Percentiles rank a stretch among this genome's conserved stretches.
These are phyloP conservation scores for Latrodectus geometricus DNA, from an alignment of 1,140 invertebrate species.

Conservation along the genomic window DNA sequence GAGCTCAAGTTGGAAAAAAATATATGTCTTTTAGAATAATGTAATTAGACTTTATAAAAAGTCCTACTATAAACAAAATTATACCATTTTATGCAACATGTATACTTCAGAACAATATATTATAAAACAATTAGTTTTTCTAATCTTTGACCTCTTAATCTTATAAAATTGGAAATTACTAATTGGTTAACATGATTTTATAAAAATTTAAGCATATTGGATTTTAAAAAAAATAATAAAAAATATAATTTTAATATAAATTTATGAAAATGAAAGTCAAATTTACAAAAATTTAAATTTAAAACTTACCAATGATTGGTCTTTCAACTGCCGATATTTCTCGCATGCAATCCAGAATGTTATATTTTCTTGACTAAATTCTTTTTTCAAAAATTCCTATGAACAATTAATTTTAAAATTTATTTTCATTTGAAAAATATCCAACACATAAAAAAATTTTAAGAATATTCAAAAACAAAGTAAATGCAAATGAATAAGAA, in stretches of 20 bases:
- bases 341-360: conserved; percentile 96
- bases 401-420: background rate
- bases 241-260: too few species aligned
- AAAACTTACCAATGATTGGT: conserved; percentile 66
- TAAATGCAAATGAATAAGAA: background rate
- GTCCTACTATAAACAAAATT: too few species aligned
- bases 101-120: too few species aligned
- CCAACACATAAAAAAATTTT: conserved; percentile 50
- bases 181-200: background rate
- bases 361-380: conserved; percentile 97
- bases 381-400: conserved; percentile 93
- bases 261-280: too few species aligned
- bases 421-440: conserved; percentile 64
- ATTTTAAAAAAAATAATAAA: background rate
- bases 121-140: too few species aligned
- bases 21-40: too few species aligned
- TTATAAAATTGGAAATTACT: background rate
- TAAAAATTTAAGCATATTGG: background rate
- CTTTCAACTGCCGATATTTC: conserved; percentile 76
- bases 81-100: too few species aligned
- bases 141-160: too few species aligned
- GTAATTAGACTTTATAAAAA: too few species aligned
- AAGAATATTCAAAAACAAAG: conserved; percentile 18
- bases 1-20: too few species aligned
- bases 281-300: too few species aligned